Percentiles rank a stretch among this genome's conserved stretches.
phyloP scores from a whole-genome alignment of 2,113 vertebrate species.

The Elachura formosa region DNA sequence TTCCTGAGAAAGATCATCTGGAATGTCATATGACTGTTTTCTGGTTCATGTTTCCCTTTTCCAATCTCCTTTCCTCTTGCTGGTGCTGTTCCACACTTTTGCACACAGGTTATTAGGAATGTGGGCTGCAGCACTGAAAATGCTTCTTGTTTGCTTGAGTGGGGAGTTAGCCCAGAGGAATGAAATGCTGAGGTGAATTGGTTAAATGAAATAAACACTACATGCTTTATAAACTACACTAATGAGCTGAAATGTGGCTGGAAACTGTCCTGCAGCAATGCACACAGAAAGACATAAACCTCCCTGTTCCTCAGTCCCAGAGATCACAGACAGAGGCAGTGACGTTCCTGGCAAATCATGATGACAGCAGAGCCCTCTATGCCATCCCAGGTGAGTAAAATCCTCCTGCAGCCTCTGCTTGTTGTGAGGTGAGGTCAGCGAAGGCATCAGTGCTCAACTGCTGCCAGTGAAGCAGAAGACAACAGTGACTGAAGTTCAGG shows the following conservation, averaged over 20 bases:
- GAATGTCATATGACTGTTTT: background rate
- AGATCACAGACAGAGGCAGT: slow-evolving; percentile 96
- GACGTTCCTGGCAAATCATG: slow-evolving; percentile 95
- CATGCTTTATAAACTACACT: accelerated
- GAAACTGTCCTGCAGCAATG: background rate
- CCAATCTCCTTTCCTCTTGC: background rate
- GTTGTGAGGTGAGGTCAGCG: background rate
- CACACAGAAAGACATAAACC: background rate
- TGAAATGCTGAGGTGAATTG: background rate
- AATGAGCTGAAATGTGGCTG: background rate
- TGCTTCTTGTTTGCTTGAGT: background rate
- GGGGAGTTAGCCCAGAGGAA: background rate
- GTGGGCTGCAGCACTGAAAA: background rate
- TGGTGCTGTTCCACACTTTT: background rate
- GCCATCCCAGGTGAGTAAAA: slow-evolving; percentile 88
- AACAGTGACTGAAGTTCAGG: accelerated
- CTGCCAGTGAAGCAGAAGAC: background rate
- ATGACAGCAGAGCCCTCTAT: slow-evolving; percentile 95
- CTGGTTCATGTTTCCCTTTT: background rate
- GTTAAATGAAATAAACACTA: background rate
- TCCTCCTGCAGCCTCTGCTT: background rate
- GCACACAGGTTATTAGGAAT: background rate
- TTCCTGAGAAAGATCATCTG: background rate
- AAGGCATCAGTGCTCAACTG: accelerated
- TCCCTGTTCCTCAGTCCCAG: slow-evolving; percentile 80